A percentile compares a stretch with the other conserved stretches of the same genome.
Evolutionary conservation across 2,888 invertebrate species (phyloP).

Genomic region (Xanthostigma xanthostigma): DNA sequence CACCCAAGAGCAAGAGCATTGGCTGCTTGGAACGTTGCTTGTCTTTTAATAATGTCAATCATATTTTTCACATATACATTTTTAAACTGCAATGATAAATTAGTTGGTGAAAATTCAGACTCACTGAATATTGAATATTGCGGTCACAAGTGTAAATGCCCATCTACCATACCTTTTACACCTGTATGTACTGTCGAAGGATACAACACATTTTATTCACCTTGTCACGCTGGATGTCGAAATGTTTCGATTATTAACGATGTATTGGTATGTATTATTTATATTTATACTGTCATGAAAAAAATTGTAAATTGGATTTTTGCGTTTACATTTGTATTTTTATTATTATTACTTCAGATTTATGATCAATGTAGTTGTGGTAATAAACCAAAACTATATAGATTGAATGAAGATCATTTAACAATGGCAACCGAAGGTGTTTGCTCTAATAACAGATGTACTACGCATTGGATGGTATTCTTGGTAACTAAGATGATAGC

Average conservation of each 20-base stretch:
- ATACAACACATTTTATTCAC: conserved; percentile 45
- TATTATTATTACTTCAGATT: no score
- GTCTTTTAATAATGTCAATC: conserved; percentile 26
- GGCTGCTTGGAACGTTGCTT: conserved; percentile 32
- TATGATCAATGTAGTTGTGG: no score
- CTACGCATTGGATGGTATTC: no score
- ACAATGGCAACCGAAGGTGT: no score
- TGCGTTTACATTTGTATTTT: no score
- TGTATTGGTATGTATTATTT: no score
- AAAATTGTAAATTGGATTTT: no score
- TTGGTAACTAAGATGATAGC: conserved; percentile 15
- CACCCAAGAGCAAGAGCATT: conserved; percentile 34
- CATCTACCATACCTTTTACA: conserved; percentile 32
- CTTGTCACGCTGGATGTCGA: conserved; percentile 59
- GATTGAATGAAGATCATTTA: no score
- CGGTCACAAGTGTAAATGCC: conserved; percentile 38
- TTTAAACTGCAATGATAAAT: conserved; percentile 24
- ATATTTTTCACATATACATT: conserved; percentile 25
- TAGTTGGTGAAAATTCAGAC: conserved; percentile 31
- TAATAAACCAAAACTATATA: no score
- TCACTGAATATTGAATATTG: conserved; percentile 33
- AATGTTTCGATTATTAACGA: conserved; percentile 6
- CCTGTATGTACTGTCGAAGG: conserved; percentile 46
- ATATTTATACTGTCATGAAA: no score
- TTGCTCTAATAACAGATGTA: no score